Base-by-base conservation (phyloP, 1,140 invertebrate genomes). In the Marisa cornuarietis region DNA sequence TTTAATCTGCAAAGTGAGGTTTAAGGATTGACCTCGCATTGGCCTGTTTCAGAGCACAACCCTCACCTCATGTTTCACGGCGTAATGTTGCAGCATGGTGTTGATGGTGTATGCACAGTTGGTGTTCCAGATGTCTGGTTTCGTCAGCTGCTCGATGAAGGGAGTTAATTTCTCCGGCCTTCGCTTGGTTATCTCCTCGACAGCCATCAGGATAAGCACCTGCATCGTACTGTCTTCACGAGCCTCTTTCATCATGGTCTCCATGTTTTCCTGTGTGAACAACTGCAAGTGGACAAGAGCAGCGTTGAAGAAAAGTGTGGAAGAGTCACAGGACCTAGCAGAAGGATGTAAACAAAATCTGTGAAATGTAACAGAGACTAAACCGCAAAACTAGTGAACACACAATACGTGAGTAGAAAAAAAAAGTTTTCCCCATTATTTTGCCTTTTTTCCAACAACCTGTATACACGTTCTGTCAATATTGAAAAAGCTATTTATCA, bases 111-210 rank as follows among this genome's bases (percentile, higher is more conserved):
- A 71, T 0, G 10, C 22, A n/a, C 62, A 31, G 7, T n/a, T 24
- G 18, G 63, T 51, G 24, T 69, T 61, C 79, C 72, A 76, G 24
- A n/a, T n/a, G 24, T 66, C 61, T 8, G 13, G 63, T 14, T 79
- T 76, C 31, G 76, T 58, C 49, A 79, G 72, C n/a, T 31, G 51
- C 20, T 79, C 65, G n/a, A 76, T 76, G 71, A 79, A 74, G 11
- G n/a, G 51, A 18, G 66, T n/a, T 24, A 82, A n/a, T 10, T n/a
- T 73, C 18, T 76, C 73, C 14, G 81, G 78, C 14, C 62, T 31
- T n/a, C 78, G 65, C 49, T 79, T 79, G 49, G 63, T 26, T 20
- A 82, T n/a, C 66, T 79, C 81, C 22, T 72, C 20, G 2, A 79
- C 1, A 24, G 76, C 63, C n/a, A 42, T 14, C 51, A 82, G n/a